Evolutionary conservation across 2,113 vertebrate genomes (phyloP).

Genomic region (Sylvia atricapilla): DNA sequence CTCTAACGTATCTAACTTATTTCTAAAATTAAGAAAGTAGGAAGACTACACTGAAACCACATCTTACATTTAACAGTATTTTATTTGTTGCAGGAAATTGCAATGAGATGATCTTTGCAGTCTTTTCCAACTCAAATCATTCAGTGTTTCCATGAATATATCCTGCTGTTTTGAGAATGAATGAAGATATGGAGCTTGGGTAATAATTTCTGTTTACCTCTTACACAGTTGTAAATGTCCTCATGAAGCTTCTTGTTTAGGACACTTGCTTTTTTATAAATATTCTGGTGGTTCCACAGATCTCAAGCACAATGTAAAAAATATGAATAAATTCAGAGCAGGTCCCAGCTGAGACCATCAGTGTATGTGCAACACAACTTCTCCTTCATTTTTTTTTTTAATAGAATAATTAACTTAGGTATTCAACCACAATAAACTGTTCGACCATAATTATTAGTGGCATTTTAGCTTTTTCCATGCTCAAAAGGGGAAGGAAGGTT

Average conservation of each 20-base stretch:
- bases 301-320: not conserved
- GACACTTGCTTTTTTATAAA: not conserved
- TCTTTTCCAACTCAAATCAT: not conserved
- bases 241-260: not conserved
- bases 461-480: not conserved
- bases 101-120: not conserved
- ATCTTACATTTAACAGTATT: not conserved
- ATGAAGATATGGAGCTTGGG: not conserved
- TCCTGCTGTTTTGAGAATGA: not conserved
- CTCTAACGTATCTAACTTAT: not conserved
- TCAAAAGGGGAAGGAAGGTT: not conserved
- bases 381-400: not conserved
- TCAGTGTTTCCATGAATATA: not conserved
- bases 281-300: not conserved
- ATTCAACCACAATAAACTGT: not conserved
- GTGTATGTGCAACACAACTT: not conserved
- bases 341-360: not conserved
- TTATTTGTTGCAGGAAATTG: not conserved
- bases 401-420: not conserved
- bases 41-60: not conserved
- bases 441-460: not conserved
- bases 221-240: rapidly evolving
- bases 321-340: not conserved
- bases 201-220: not conserved
- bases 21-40: not conserved